Evolutionary conservation across 1,140 invertebrate genomes (phyloP), one percentile per base, ranked within the genome.

Genomic region (Babylonia areolata): DNA sequence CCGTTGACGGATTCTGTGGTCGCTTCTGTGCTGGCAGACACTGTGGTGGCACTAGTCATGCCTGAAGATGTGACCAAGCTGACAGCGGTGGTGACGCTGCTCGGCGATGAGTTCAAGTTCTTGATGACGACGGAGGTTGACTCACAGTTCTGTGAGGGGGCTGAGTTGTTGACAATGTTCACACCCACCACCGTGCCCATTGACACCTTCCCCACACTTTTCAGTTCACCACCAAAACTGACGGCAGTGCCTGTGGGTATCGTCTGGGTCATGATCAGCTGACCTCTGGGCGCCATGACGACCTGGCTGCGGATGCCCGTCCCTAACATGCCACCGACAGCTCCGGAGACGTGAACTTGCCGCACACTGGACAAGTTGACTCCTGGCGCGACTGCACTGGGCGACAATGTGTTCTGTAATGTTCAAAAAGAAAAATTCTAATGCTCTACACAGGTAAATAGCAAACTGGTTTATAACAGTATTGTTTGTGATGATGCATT

Each of bases 251-350:
- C 69, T 3, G 58, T 6, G 2, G 82, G 82, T 31, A 84, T 39
- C 12, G 82, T 73, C 64, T 84, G 82, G 46, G 82, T 69, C 82
- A 84, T 84, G 82, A 84, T 84, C 69, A 84, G 54, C 69, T 84
- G 82, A 33, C 82, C 82, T 42, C 82, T 20, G 37, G 82, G 82
- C 3, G 82, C 64, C 82, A 84, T 84, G 64, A 84, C 82, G 12
- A 84, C 82, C 64, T 84, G 82, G n/a, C 40, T 84, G 11, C 82
- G 64, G 33, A 84, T 28, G 5, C 64, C 82, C 3, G 54, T 54
- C 20, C 81, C 81, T 3, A 64, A n/a, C 54, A 82, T 82, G 6
- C 39, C 31, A 3, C 82, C 82, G 2, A 82, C 33, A 20, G 82
- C 64, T 2, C 20, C 82, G 2, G 82, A 84, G 3, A 84, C 69